Conservation (phyloP, 2,113 vertebrate species). For the Odontophorus gujanensis region DNA sequence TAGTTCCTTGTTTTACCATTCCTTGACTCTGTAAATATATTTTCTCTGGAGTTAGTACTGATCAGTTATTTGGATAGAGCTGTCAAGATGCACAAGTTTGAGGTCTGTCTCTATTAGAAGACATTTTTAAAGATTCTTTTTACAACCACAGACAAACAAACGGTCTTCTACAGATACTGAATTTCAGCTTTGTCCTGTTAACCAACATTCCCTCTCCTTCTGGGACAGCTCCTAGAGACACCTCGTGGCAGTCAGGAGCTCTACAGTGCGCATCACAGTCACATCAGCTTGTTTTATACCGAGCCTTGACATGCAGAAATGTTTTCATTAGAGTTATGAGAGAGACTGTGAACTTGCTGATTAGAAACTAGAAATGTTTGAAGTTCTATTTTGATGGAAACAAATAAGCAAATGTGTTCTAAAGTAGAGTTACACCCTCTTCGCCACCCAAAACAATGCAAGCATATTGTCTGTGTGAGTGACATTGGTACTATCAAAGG, state of each 20-base stretch:
- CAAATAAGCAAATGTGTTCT: conserved; percentile 19
- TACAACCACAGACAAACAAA: background rate
- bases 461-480: background rate
- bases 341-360: conserved; percentile 15
- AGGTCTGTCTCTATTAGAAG: background rate
- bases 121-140: background rate
- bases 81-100: conserved; percentile 20
- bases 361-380: conserved; percentile 23
- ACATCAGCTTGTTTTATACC: background rate
- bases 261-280: accelerated
- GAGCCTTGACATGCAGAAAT: background rate
- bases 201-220: background rate
- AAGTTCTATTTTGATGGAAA: background rate
- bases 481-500: background rate
- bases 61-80: background rate
- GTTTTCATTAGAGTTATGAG: background rate
- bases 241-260: conserved; percentile 41
- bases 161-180: background rate
- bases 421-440: background rate
- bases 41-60: conserved; percentile 32
- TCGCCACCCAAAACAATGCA: background rate
- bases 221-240: conserved; percentile 35
- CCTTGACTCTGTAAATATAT: conserved; percentile 28
- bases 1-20: conserved; percentile 58
- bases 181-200: conserved; percentile 3